Percentiles rank a stretch among this genome's conserved stretches.
Evolutionary conservation across 2,797 vertebrate species (phyloP).

Genomic region (Mycteria americana): DNA sequence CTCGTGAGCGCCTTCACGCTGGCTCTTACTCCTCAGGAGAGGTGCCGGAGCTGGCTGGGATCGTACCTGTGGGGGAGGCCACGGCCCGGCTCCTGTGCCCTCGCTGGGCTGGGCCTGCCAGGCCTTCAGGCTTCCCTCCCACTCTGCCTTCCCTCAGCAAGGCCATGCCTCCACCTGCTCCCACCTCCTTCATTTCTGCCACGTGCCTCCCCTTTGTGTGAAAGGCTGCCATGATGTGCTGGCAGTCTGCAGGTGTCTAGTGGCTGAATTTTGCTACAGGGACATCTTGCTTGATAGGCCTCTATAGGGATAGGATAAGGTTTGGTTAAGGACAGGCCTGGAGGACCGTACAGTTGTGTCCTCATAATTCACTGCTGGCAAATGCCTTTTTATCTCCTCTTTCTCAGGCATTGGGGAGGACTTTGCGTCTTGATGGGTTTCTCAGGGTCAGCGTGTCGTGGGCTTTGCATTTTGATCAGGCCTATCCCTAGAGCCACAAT

Average conservation of each 20-base stretch:
- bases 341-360: not conserved
- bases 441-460: rapidly evolving
- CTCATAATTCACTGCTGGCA: not conserved
- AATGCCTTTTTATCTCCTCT: not conserved
- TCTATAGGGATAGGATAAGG: not conserved
- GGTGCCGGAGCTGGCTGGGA: rapidly evolving
- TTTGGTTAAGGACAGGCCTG: not conserved
- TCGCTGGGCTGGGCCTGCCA: rapidly evolving
- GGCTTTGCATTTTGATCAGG: not conserved
- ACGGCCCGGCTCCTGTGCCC: no score
- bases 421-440: not conserved
- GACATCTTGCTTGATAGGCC: not conserved
- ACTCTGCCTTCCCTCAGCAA: not conserved
- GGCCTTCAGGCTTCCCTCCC: not conserved
- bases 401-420: not conserved
- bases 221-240: not conserved
- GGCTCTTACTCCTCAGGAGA: not conserved
- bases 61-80: not conserved
- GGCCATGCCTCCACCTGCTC: not conserved
- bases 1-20: not conserved
- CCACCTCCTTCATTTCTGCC: not conserved
- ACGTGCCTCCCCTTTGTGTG: not conserved
- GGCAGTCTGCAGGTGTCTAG: not conserved
- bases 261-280: not conserved
- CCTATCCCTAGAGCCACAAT: not conserved